phyloP scores from a whole-genome alignment of 2,113 vertebrate genomes.

The Cepphus grylle region DNA sequence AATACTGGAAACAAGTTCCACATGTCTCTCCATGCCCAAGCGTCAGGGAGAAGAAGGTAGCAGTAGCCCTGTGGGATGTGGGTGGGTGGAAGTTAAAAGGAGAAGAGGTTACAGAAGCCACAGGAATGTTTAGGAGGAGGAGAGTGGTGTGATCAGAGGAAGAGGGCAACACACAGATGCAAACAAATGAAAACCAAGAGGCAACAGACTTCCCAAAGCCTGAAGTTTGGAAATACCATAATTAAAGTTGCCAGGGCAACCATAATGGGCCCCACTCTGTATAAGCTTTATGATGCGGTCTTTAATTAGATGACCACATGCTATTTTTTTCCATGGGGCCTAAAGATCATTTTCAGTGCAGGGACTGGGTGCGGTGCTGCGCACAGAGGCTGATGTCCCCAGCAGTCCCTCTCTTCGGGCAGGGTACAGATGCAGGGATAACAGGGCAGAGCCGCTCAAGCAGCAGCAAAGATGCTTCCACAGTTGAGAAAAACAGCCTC shows the following conservation, averaged over 20 bases:
- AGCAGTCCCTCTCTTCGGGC: accelerated
- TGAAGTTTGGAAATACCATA: neutral
- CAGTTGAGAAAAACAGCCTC: neutral
- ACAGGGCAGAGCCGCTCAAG: neutral
- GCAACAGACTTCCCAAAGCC: neutral
- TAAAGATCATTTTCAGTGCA: neutral
- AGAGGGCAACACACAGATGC: neutral
- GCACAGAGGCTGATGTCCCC: neutral
- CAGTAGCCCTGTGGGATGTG: neutral
- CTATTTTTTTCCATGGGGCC: neutral
- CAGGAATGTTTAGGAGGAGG: neutral
- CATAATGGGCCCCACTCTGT: neutral
- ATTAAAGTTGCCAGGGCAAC: neutral
- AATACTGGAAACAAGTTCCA: neutral
- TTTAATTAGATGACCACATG: constrained; percentile 39
- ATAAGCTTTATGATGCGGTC: neutral
- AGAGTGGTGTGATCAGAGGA: neutral
- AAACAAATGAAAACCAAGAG: neutral
- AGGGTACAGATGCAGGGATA: neutral
- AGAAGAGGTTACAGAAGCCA: neutral
- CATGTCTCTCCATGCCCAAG: neutral
- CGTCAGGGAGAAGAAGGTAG: neutral
- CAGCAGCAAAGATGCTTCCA: neutral
- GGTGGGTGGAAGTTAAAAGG: neutral
- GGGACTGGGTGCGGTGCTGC: neutral